Percentiles rank a stretch among this genome's conserved stretches.
Evolutionary conservation across 2,113 vertebrate species (phyloP).

Genomic region (Crypturellus undulatus): DNA sequence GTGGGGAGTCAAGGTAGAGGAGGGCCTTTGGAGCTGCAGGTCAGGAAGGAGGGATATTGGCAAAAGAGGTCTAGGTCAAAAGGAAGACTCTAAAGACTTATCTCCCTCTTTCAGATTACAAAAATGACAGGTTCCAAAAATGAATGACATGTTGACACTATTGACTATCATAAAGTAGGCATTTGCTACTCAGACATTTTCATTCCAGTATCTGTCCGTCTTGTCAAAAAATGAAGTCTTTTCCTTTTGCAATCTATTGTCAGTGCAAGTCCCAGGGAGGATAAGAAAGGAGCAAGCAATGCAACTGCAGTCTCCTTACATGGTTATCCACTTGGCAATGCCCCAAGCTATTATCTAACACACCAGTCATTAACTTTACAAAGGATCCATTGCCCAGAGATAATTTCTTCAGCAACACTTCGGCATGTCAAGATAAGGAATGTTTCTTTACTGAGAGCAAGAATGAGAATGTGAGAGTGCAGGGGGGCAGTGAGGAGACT

Average conservation of each 20-base stretch:
- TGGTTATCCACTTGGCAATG: conserved; percentile 59
- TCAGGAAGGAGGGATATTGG: not conserved
- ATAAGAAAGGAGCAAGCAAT: conserved; percentile 12
- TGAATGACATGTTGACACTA: not conserved
- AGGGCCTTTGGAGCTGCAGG: not conserved
- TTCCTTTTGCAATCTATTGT: conserved; percentile 1
- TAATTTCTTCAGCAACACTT: conserved; percentile 76
- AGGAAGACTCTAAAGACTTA: not conserved
- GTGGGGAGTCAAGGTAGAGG: not conserved
- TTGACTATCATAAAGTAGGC: not conserved
- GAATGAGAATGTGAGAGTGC: conserved; percentile 10
- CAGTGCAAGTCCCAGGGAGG: not conserved
- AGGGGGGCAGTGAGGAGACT: not conserved
- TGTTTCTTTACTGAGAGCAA: conserved; percentile 39
- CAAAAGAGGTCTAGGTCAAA: not conserved
- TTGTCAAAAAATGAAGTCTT: not conserved
- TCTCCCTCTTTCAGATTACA: not conserved
- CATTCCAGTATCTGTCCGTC: not conserved
- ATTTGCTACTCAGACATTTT: conserved; percentile 8
- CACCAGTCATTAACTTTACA: conserved; percentile 72
- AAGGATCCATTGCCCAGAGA: conserved; percentile 71
- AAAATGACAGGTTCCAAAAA: not conserved
- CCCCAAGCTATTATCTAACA: conserved; percentile 63
- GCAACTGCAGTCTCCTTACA: conserved; percentile 22
- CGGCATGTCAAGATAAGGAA: conserved; percentile 72